These are phyloP conservation scores for Aulostomus chinensis DNA, from an alignment of 2,797 vertebrate genomes.

Conservation along the genomic window DNA sequence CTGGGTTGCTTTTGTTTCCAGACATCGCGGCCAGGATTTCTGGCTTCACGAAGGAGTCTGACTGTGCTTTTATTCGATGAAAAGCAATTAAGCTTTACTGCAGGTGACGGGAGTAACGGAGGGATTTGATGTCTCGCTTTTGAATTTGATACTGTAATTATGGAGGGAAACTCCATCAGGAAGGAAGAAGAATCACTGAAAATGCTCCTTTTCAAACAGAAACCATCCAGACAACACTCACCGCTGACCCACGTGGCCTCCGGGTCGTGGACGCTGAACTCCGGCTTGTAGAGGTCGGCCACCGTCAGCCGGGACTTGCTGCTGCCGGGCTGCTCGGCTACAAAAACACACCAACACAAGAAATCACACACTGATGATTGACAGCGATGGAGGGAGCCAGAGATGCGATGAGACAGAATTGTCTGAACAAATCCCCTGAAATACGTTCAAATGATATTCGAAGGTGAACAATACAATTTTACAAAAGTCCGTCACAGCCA, in stretches of 20 bases:
- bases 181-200: not conserved
- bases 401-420: no score
- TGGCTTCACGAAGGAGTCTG: not conserved
- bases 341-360: not conserved
- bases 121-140: not conserved
- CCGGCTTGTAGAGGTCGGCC: constrained; percentile 86
- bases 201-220: not conserved
- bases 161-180: not conserved
- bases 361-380: not conserved
- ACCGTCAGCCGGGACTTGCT: constrained; percentile 84
- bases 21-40: not conserved
- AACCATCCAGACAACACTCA: no score
- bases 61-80: not conserved
- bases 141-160: not conserved
- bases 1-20: not conserved
- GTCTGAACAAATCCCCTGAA: no score
- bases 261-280: constrained; percentile 85
- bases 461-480: no score
- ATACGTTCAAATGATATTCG: no score
- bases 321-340: constrained; percentile 84
- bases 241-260: constrained; percentile 89
- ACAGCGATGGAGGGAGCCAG: no score
- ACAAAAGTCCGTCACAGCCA: no score
- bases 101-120: not conserved
- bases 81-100: not conserved